phyloP scores from a whole-genome alignment of 2,888 invertebrate species.

The Eumacrocentrus americanus region DNA sequence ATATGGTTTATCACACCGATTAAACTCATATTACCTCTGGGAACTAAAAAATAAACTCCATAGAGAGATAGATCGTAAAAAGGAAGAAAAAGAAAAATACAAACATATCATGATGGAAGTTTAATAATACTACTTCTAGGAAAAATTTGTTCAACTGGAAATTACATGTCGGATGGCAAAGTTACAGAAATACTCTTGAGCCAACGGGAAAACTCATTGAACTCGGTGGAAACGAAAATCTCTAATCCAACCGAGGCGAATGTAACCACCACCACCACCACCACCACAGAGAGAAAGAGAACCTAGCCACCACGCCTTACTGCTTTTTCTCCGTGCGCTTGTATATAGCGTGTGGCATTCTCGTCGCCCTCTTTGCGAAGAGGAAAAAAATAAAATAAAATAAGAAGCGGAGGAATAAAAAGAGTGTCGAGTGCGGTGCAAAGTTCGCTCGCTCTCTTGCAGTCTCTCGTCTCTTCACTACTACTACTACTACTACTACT shows the following conservation, averaged over 20 bases:
- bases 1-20: constrained; percentile 24
- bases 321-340: background rate
- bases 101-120: background rate
- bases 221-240: constrained; percentile 20
- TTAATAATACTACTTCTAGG: background rate
- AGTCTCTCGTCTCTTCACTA: background rate
- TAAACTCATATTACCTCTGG: constrained; percentile 13
- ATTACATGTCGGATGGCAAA: constrained; percentile 12
- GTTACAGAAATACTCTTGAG: constrained; percentile 12
- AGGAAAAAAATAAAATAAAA: constrained; percentile 14
- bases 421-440: constrained; percentile 27
- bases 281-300: background rate
- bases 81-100: background rate
- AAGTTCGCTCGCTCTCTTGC: constrained; percentile 24
- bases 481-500: constrained; percentile 3
- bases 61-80: background rate
- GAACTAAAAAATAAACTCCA: constrained; percentile 21
- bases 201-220: constrained; percentile 22
- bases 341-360: constrained; percentile 9
- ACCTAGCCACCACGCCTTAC: constrained; percentile 17
- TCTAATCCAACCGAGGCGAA: constrained; percentile 21
- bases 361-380: constrained; percentile 1
- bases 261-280: constrained; percentile 12
- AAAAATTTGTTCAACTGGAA: background rate
- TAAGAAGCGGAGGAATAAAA: constrained; percentile 31